Evolutionary conservation across 2,797 vertebrate species (phyloP).

Genomic region (Eulemur albifrons): DNA sequence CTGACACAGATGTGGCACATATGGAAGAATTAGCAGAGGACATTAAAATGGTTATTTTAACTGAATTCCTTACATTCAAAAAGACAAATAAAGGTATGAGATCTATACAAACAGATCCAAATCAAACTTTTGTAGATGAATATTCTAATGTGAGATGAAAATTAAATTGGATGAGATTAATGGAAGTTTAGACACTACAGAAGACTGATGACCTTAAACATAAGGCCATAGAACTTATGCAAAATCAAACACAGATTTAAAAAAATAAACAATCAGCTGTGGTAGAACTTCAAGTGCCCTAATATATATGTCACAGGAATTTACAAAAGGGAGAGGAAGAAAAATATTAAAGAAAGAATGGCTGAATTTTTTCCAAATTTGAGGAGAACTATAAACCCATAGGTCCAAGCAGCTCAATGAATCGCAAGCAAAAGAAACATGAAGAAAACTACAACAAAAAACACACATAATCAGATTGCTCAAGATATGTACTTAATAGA

Average conservation of each 20-base stretch:
- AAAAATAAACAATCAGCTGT: neutral
- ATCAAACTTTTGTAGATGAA: neutral
- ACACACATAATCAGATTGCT: neutral
- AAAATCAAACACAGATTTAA: constrained; percentile 6
- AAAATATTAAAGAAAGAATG: neutral
- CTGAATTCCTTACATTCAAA: neutral
- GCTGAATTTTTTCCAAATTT: neutral
- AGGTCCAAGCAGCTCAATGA: neutral
- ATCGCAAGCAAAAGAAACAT: neutral
- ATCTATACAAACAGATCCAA: neutral
- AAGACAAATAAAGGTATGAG: neutral
- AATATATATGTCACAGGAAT: neutral
- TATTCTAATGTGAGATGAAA: neutral
- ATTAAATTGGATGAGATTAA: neutral
- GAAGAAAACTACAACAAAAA: neutral
- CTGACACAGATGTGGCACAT: neutral
- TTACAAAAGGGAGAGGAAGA: neutral
- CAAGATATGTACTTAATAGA: neutral
- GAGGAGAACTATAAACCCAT: neutral
- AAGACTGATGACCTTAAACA: neutral
- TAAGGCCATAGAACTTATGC: neutral
- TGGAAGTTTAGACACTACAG: neutral
- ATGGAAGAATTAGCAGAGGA: neutral
- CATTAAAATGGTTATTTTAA: neutral
- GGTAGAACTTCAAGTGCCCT: neutral